Evolutionary conservation across 2,113 vertebrate species (phyloP), one percentile per base, ranked within the genome.

Genomic region (Rhagologus leucostigma): DNA sequence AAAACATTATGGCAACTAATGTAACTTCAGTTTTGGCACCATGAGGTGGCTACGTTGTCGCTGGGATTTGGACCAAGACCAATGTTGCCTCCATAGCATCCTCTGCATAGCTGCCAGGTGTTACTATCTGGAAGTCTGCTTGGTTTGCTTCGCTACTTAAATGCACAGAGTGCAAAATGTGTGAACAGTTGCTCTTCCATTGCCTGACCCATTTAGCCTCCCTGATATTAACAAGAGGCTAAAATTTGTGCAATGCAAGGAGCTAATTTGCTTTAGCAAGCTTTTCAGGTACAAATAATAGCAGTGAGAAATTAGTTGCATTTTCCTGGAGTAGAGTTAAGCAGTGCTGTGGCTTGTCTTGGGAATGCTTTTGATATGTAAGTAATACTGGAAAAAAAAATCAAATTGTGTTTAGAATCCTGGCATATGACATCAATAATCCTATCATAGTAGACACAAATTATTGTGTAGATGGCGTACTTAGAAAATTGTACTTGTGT

Each of bases 331-430:
- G 57, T 6, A 69, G 64, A 86, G 17, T 23, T 57, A 44, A 89
- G 47, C 27, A 55, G 32, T 70, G 79, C 69, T 87, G 50, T 27
- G 78, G 21, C 67, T 79, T 65, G n/a, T 83, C 81, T 86, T 62
- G 46, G 39, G 78, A 79, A 93, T 85, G 55, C 44, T 93, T 97
- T 93, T 93, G 59, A 64, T 81, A 56, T 44, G 10, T 44, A 59
- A 81, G 60, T 71, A 71, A 35, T 35, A 9, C n/a, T 81, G 68
- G 42, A 15, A 68, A 93, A 49, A 53, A 69, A 85, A 52, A 44
- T 1, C 24, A 24, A 56, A 30, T 67, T 33, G 6, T 56, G 27
- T 81, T 89, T 56, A 30, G 27, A 81, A 78, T 71, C 65, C 47
- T 70, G 27, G 52, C 35, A 21, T 37, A 32, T 64, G 42, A 63